Evolutionary conservation across 2,888 invertebrate genomes (phyloP).

Genomic region (Yponomeuta cagnagella): DNA sequence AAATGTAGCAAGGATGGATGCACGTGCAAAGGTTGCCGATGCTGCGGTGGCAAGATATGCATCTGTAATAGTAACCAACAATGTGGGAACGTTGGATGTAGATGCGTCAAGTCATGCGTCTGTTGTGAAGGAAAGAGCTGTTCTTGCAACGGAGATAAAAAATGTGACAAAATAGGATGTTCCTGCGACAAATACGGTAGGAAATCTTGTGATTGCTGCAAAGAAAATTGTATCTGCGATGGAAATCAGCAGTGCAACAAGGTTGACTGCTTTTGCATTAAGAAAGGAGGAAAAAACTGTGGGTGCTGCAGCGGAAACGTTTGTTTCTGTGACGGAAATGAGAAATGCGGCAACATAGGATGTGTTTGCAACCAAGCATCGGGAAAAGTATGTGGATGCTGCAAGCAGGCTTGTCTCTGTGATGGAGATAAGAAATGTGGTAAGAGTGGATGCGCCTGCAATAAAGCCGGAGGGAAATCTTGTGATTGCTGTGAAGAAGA

Average conservation of each 20-base stretch:
- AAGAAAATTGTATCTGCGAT: constrained; percentile 17
- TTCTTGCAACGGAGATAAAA: constrained; percentile 24
- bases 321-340: constrained; percentile 10
- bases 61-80: constrained; percentile 19
- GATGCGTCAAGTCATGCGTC: not conserved
- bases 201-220: constrained; percentile 16
- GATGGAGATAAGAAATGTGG: constrained; percentile 19
- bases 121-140: constrained; percentile 30
- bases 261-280: constrained; percentile 22
- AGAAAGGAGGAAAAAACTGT: constrained; percentile 22
- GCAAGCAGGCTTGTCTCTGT: constrained; percentile 20
- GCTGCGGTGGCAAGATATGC: constrained; percentile 18
- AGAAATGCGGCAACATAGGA: constrained; percentile 20
- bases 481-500: constrained; percentile 15
- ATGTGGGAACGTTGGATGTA: constrained; percentile 20
- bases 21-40: constrained; percentile 14
- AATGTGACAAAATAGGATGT: constrained; percentile 20
- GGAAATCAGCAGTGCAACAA: constrained; percentile 19
- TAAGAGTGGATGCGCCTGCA: constrained; percentile 21
- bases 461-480: constrained; percentile 20
- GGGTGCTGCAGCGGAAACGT: constrained; percentile 16
- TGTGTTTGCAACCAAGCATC: constrained; percentile 23
- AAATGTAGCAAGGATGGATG: constrained; percentile 21
- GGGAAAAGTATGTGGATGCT: constrained; percentile 11
- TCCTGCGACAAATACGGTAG: constrained; percentile 23